Evolutionary conservation across 1,140 invertebrate species (phyloP), one percentile per base, ranked within the genome.

Genomic region (Wasmannia auropunctata): DNA sequence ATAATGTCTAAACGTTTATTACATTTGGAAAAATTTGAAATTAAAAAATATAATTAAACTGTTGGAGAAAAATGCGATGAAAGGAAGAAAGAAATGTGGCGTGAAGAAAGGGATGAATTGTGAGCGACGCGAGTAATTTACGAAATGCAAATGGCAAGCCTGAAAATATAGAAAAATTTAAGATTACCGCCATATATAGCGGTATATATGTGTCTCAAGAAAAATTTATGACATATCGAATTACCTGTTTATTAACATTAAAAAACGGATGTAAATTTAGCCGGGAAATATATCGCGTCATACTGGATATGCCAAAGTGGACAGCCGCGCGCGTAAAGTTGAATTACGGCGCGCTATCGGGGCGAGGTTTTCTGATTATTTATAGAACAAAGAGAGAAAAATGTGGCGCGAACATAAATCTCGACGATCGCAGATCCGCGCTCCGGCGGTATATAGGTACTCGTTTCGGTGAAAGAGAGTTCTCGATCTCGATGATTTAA

Each of bases 401-500:
- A 58, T 43, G 37, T 43, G 51, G n/a, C 40, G 37, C 25, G 31
- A 7, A 25, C 67, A 74, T 83, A 83, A 83, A 83, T 83, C 79
- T 74, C 79, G 31, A 5, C 19, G 49, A 67, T 79, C 31, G 79
- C 67, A 22, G 65, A 81, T 81, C n/a, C 79, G 79, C 79, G 28
- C 40, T 19, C 28, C 14, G 37, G 51, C 28, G 69, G 51, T 83
- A n/a, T n/a, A n/a, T n/a, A n/a, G n/a, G n/a, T 56, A 16, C 37
- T 43, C 65, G 49, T 81, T 74, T 83, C 28, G 37, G 67, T 60
- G n/a, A 74, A 83, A 74, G 67, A 74, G 70, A 83, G 37, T 56
- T 34, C n/a, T 49, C 65, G 14, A 60, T 34, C n/a, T 49, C 65
- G 14, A 60, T 65, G 81, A 85, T 85, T 85, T 85, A n/a, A 85